Evolutionary conservation across 2,797 vertebrate genomes (phyloP), one percentile per base, ranked within the genome.

Genomic region (Hypotaenidia philippensis): DNA sequence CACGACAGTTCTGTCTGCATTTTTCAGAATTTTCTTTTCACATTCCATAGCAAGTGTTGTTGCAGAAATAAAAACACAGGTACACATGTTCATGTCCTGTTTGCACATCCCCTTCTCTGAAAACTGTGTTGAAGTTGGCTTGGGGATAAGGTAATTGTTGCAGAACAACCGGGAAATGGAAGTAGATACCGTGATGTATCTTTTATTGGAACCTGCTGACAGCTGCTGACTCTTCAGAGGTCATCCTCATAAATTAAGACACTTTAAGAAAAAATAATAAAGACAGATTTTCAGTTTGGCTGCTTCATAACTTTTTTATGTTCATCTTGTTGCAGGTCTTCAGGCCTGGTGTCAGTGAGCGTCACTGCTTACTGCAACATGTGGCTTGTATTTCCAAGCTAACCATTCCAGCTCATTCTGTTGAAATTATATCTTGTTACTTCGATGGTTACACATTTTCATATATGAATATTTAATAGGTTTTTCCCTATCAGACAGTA

Each of bases 81-180:
- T 85, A 6, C 0, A 5, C 41, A 19, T 1, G 0, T 41, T 26
- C 25, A 2, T 4, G 26, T 68, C 19, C 74, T 71, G 17, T 60
- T 74, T 10, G 17, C 8, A 13, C 4, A 6, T 36, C 13, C 76
- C 5, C 16, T 57, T 44, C 45, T 80, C 36, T 64, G 44, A 89
- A 75, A 76, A 38, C 13, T 49, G 9, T 0, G 0, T 26, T 77
- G 40, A 74, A 10, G 7, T 59, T 78, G 56, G 15, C 31, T 38
- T 3, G 0, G 6, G 34, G 5, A 9, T 60, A 56, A 83, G 10
- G 16, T 34, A 57, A 5, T 13, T 4, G 9, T 49, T 93, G 63
- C 34, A 65, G 26, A 83, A 36, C 26, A 76, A 76, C 40, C 7
- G 8, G 41, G 57, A 78, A 52, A 23, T 26, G 59, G 6, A 34